Evolutionary conservation across 2,888 invertebrate genomes (phyloP).

Genomic region (Folsomia manolachei): DNA sequence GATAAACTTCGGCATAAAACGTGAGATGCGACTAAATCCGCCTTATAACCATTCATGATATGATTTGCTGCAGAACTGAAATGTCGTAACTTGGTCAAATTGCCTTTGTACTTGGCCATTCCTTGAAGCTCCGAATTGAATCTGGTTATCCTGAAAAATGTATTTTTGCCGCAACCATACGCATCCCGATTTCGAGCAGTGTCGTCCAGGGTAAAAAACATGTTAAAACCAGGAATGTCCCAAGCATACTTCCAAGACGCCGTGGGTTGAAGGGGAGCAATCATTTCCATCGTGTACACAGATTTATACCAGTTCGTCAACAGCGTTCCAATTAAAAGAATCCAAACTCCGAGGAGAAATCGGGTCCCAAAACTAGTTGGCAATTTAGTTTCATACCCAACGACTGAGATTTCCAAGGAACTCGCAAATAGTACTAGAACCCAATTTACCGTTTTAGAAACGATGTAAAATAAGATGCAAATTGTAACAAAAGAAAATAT

Average conservation of each 20-base stretch:
- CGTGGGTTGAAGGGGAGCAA: background rate
- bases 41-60: too few relatives aligned
- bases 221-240: background rate
- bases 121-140: background rate
- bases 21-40: too few relatives aligned
- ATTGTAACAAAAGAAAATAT: too few relatives aligned
- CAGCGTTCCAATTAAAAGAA: background rate
- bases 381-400: background rate
- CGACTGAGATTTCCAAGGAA: background rate
- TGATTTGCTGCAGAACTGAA: background rate
- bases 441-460: background rate
- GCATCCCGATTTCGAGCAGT: background rate
- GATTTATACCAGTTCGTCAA: too few relatives aligned
- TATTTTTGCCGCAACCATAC: too few relatives aligned
- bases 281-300: too few relatives aligned
- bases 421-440: background rate
- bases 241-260: background rate
- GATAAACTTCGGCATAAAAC: too few relatives aligned
- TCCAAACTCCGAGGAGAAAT: background rate
- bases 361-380: background rate
- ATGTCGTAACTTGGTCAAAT: background rate
- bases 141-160: background rate
- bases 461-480: background rate
- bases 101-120: background rate
- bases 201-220: background rate